Evolutionary conservation across 2,113 vertebrate species (phyloP).

Genomic region (Sorex araneus): DNA sequence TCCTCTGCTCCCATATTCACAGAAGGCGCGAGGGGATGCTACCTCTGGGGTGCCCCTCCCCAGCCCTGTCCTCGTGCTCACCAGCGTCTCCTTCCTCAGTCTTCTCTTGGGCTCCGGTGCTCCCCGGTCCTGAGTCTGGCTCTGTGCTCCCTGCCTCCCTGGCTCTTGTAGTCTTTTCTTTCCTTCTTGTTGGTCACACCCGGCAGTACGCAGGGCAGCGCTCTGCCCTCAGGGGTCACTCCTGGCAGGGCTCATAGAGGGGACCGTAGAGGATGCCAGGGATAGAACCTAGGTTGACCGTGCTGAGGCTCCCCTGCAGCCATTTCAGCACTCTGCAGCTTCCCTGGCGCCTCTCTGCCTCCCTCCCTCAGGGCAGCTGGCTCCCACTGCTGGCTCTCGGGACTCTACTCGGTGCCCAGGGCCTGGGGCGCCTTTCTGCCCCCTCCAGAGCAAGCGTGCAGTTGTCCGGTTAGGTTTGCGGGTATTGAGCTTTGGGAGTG

Average conservation of each 20-base stretch:
- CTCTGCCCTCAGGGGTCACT: too few relatives aligned
- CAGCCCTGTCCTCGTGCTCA: neutral
- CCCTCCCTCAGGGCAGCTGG: neutral
- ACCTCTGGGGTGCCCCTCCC: rapidly evolving
- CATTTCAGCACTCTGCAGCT: neutral
- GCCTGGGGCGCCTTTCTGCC: neutral
- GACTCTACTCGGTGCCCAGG: neutral
- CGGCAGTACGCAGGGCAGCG: too few relatives aligned
- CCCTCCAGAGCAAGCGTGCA: neutral
- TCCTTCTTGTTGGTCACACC: too few relatives aligned
- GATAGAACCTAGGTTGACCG: too few relatives aligned
- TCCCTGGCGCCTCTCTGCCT: neutral
- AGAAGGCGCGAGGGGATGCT: neutral
- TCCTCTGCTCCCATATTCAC: neutral
- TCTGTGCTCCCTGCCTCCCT: neutral
- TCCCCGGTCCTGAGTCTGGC: neutral
- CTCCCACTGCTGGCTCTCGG: neutral
- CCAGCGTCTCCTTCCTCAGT: neutral
- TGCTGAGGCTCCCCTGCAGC: neutral
- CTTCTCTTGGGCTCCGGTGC: neutral
- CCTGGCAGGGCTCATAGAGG: too few relatives aligned
- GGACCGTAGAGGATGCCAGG: too few relatives aligned
- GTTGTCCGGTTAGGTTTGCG: neutral
- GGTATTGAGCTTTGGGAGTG: neutral
- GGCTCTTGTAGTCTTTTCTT: neutral